Percentiles rank a stretch among this genome's conserved stretches.
Evolutionary conservation across 1,140 invertebrate genomes (phyloP).

Genomic region (Colletes gigas): DNA sequence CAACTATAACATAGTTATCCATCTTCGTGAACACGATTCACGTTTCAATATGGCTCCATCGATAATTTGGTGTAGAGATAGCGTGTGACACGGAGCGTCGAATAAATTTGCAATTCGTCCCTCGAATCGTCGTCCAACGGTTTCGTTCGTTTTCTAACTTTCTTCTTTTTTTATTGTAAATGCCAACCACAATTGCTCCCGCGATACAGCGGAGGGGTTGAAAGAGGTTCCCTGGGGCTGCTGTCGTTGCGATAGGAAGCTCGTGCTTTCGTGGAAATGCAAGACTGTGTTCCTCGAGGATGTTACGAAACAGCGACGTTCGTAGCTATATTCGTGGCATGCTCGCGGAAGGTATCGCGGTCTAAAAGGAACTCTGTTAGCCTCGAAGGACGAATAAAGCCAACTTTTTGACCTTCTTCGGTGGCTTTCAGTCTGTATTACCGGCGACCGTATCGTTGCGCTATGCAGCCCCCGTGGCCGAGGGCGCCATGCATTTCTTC

Average conservation of each 20-base stretch:
- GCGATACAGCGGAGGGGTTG: neutral
- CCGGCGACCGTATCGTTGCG: conserved; percentile 29
- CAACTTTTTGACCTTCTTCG: conserved; percentile 31
- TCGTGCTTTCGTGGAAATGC: conserved; percentile 1
- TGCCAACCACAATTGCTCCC: neutral
- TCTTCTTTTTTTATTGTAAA: neutral
- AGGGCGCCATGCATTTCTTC: conserved; percentile 33
- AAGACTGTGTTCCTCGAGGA: neutral
- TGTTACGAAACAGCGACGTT: conserved; percentile 30
- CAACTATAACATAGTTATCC: no score
- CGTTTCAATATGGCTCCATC: no score
- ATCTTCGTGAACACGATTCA: no score
- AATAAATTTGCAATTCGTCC: no score
- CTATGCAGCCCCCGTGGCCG: conserved; percentile 8
- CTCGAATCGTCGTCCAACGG: no score
- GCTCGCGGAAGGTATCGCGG: conserved; percentile 20
- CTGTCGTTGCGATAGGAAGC: conserved; percentile 9
- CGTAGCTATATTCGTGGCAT: neutral
- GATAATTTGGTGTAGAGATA: no score
- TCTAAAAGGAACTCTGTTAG: conserved; percentile 30
- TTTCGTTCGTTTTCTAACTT: neutral
- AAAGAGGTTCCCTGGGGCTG: neutral
- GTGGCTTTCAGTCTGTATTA: conserved; percentile 51
- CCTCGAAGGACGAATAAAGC: conserved; percentile 50
- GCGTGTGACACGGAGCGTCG: no score